phyloP scores from a whole-genome alignment of 1,140 invertebrate species.

The Lordiphosa stackelbergi region DNA sequence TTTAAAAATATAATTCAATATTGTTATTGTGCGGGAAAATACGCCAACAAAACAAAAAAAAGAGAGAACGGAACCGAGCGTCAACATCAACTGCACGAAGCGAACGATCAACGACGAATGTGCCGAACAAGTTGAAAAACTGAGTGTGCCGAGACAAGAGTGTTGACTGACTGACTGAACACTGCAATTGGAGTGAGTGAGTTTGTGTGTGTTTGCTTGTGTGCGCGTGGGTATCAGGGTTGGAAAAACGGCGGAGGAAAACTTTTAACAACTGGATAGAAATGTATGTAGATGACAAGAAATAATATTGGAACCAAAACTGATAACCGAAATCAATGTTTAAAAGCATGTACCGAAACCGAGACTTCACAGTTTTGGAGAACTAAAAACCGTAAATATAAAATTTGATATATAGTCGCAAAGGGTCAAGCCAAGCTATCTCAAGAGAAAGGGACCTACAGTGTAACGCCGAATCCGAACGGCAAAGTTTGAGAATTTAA shows the following conservation, averaged over 20 bases:
- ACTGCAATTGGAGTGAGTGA: slow-evolving; percentile 35
- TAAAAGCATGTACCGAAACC: no score
- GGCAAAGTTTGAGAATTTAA: no score
- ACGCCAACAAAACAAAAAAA: slow-evolving; percentile 28
- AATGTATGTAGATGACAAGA: no score
- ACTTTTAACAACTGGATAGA: neutral
- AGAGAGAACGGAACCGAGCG: slow-evolving; percentile 9
- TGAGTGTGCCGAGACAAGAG: slow-evolving; percentile 22
- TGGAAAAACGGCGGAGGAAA: neutral
- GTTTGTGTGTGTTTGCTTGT: slow-evolving; percentile 6
- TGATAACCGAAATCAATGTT: no score
- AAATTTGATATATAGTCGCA: no score
- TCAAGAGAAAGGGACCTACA: no score
- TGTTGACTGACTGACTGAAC: slow-evolving; percentile 23
- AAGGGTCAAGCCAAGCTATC: no score
- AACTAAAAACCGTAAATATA: no score
- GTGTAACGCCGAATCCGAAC: no score
- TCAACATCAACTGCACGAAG: slow-evolving; percentile 50
- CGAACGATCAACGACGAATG: slow-evolving; percentile 65
- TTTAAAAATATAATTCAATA: slow-evolving; percentile 15
- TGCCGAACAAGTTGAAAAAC: slow-evolving; percentile 39
- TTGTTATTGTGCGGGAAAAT: slow-evolving; percentile 31
- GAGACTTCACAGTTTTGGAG: no score
- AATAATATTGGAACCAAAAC: no score
- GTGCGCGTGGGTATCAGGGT: slow-evolving; percentile 16